phyloP scores from a whole-genome alignment of 1,140 invertebrate genomes.

The Drosophila orena region DNA sequence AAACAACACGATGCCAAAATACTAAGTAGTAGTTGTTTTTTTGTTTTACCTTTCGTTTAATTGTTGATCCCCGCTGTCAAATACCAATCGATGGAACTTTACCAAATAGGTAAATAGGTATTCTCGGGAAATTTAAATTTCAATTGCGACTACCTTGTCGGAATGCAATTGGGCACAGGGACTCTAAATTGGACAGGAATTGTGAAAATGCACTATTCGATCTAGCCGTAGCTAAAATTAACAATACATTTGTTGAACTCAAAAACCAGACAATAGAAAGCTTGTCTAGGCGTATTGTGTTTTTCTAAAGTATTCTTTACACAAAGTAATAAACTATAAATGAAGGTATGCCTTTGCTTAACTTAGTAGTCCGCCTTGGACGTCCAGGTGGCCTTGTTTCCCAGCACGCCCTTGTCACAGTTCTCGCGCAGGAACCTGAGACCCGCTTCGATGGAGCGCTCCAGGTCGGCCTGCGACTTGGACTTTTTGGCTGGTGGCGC shows the following conservation, averaged over 20 bases:
- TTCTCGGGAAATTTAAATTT: not conserved
- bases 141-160: too few relatives aligned
- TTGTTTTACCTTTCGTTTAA: not conserved
- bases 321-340: conserved; percentile 55
- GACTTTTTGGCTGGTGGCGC: conserved; percentile 77
- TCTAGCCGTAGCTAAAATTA: conserved; percentile 17
- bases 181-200: not conserved
- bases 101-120: not conserved
- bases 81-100: too few relatives aligned
- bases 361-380: conserved; percentile 81
- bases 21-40: not conserved
- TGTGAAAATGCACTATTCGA: conserved; percentile 17
- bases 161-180: not conserved
- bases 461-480: conserved; percentile 84
- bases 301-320: conserved; percentile 61
- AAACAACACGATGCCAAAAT: conserved; percentile 12
- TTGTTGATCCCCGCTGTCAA: not conserved
- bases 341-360: conserved; percentile 3
- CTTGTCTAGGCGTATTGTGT: conserved; percentile 35
- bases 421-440: conserved; percentile 88
- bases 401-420: conserved; percentile 86
- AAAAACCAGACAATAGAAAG: conserved; percentile 45
- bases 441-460: conserved; percentile 89
- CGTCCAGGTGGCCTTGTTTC: conserved; percentile 75
- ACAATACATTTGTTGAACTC: conserved; percentile 30